Evolutionary conservation across 2,113 vertebrate genomes (phyloP), one percentile per base, ranked within the genome.

Genomic region (Eidolon helvum): DNA sequence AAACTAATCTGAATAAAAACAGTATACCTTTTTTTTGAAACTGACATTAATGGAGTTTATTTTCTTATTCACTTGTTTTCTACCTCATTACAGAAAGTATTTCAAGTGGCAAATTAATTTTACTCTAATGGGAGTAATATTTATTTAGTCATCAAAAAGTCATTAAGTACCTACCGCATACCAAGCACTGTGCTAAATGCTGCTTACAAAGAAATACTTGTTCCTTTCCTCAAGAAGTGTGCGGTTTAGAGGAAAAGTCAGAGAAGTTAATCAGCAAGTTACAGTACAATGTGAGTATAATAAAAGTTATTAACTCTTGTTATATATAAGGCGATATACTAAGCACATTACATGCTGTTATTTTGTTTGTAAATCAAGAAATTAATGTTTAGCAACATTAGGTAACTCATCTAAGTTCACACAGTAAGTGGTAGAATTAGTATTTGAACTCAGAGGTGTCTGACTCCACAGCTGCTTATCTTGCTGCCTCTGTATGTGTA

Each of bases 21-120:
- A 59, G 16, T 74, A 68, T 74, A 35, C 28, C 12, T 48, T 48
- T 48, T 50, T 50, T 50, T 77, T 61, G 21, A 96, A 88, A 83
- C 33, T 72, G 28, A 63, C 19, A 35, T 86, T 59, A 66, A 21
- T 77, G 45, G 45, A 53, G 21, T 92, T 90, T 78, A 53, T 91
- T 91, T 94, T 65, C 22, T 59, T 71, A 86, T 43, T 89, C 35
- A 90, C 48, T 93, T 95, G 68, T 87, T 97, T 97, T 86, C 53
- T 22, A 74, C 68, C 83, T 95, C 66, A 94, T 90, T 92, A 90
- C 78, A 96, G 91, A 83, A 96, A 77, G 21, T 15, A 90, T 92
- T 96, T 95, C 68, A 87, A 94, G 10, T 96, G 84, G 40, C 69
- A 94, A 86, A 90, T 84, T 97, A 90, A 94, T 94, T 95, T 94